phyloP scores from a whole-genome alignment of 2,888 invertebrate genomes.

The Ophonus ardosiacus region DNA sequence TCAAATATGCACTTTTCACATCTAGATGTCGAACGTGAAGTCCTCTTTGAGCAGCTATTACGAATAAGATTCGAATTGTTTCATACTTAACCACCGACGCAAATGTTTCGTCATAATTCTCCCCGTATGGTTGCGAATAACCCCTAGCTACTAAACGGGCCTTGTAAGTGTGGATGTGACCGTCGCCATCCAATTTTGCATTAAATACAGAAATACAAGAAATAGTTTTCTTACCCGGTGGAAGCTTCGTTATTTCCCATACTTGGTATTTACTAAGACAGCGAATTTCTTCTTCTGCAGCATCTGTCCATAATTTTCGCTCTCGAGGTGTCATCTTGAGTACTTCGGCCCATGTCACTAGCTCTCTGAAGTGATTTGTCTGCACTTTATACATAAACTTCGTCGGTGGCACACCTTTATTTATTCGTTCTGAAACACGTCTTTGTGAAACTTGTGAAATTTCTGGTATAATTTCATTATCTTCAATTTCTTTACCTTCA shows the following conservation, averaged over 20 bases:
- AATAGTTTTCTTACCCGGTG: constrained; percentile 65
- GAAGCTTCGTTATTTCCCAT: constrained; percentile 67
- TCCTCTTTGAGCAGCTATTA: constrained; percentile 57
- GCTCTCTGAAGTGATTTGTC: constrained; percentile 2
- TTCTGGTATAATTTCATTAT: background rate
- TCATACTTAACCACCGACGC: constrained; percentile 61
- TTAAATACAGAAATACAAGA: constrained; percentile 53
- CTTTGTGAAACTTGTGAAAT: constrained; percentile 1
- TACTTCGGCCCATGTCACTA: constrained; percentile 21
- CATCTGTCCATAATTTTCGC: constrained; percentile 64
- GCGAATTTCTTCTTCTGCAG: constrained; percentile 68
- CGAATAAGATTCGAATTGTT: constrained; percentile 64
- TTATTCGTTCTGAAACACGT: constrained; percentile 24
- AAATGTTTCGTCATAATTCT: background rate
- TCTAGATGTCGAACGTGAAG: constrained; percentile 64
- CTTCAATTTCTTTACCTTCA: background rate
- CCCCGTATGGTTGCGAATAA: constrained; percentile 17
- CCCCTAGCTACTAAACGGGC: background rate
- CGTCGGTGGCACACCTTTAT: constrained; percentile 16
- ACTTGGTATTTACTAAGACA: constrained; percentile 67
- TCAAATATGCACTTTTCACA: constrained; percentile 66
- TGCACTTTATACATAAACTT: too few species aligned
- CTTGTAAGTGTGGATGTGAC: constrained; percentile 25
- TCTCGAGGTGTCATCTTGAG: constrained; percentile 3
- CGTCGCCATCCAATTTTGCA: constrained; percentile 24